Evolutionary conservation across 2,888 invertebrate genomes (phyloP), one percentile per base, ranked within the genome.

Genomic region (Junonia oenone): DNA sequence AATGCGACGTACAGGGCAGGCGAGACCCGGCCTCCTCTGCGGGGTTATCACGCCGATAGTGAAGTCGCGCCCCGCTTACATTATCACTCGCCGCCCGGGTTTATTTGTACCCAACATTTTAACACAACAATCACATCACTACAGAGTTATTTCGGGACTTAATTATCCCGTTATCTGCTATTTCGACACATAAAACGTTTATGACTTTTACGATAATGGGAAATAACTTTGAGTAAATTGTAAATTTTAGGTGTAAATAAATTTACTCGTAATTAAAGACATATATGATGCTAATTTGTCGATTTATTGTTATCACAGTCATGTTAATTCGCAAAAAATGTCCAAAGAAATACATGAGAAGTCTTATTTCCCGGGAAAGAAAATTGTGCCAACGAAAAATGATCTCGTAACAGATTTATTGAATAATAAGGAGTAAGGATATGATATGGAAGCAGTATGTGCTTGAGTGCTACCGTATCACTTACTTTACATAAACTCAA

Each of bases 21-120:
- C 68, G 63, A 61, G 69, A 67, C 71, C 69, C 67, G 73, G 68
- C 73, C 78, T 73, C 74, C 73, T 69, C 65, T 51, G 55, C 38
- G 55, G 75, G 72, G 75, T 72, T 75, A 76, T 76, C 77, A 11
- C 33, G 9, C 27, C 37, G 63, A 64, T 64, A 65, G 63, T 58
- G 27, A 46, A 50, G 52, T 49, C 51, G 61, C 47, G 63, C 17
- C 62, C 61, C 46, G 46, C 47, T 59, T 53, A 52, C 43, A 56
- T 14, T 56, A 56, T 56, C 58, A 56, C 13, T 40, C 45, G 45
- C 40, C n/a, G n/a, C 26, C 15, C 22, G 26, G 29, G 17, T 51
- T 50, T 55, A 50, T 33, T 40, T 33, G 47, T 47, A 43, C 47
- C 51, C 15, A 56, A 37, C 47, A 29, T 45, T 33, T 8, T 8